phyloP scores from a whole-genome alignment of 1,140 invertebrate genomes.

The Spodoptera litura region DNA sequence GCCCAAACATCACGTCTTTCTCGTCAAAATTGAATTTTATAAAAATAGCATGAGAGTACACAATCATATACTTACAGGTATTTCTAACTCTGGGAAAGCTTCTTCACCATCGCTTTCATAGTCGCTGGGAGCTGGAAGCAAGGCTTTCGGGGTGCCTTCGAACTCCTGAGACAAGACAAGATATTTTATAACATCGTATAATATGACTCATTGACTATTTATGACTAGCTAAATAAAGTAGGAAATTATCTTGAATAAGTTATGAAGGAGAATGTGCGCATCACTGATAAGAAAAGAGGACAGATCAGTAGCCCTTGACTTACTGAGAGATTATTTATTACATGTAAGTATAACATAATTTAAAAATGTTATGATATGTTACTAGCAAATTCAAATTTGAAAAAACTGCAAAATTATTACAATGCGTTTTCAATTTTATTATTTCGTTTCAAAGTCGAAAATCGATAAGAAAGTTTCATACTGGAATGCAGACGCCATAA shows the following conservation, averaged over 20 bases:
- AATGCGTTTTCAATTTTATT: too few relatives aligned
- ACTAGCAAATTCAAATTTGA: too few relatives aligned
- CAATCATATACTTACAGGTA: conserved; percentile 70
- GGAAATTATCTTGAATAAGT: conserved; percentile 24
- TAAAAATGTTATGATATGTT: too few relatives aligned
- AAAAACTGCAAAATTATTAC: too few relatives aligned
- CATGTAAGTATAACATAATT: too few relatives aligned
- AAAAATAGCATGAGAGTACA: background rate
- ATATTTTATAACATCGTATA: background rate
- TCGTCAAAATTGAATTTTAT: background rate
- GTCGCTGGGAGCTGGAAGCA: conserved; percentile 66
- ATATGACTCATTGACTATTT: background rate
- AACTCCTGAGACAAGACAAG: conserved; percentile 64
- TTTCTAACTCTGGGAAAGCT: conserved; percentile 76
- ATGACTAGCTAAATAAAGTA: background rate
- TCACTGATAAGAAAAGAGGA: conserved; percentile 53
- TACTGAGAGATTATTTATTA: conserved; percentile 19
- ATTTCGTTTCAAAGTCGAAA: too few relatives aligned
- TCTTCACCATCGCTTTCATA: conserved; percentile 82
- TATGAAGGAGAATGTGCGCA: conserved; percentile 9
- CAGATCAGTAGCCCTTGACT: conserved; percentile 49
- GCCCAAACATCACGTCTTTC: conserved; percentile 7
- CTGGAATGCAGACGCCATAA: too few relatives aligned
- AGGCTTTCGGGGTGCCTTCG: conserved; percentile 67
- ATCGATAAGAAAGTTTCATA: too few relatives aligned